Percentiles rank a stretch among this genome's conserved stretches.
These are phyloP conservation scores for Choristoneura fumiferana DNA, from an alignment of 1,140 invertebrate species.

Conservation along the genomic window DNA sequence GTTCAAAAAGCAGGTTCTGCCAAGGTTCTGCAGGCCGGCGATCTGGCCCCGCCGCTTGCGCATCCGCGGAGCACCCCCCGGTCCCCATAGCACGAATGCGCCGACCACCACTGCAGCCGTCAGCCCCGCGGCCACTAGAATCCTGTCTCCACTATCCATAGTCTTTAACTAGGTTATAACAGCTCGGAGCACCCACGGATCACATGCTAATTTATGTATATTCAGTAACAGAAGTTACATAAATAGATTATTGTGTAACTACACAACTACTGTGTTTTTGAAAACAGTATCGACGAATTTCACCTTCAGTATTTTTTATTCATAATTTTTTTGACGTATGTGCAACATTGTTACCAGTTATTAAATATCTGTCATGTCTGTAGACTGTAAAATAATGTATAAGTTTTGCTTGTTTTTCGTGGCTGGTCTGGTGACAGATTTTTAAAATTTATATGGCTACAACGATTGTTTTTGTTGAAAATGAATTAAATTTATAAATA, in stretches of 20 bases:
- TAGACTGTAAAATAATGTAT: no score
- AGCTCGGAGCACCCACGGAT: slow-evolving; percentile 13
- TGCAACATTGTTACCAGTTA: not conserved
- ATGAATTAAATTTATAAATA: no score
- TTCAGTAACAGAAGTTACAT: not conserved
- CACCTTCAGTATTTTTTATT: slow-evolving; percentile 13
- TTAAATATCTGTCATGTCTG: no score
- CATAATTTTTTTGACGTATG: slow-evolving; percentile 17
- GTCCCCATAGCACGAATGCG: slow-evolving; percentile 89
- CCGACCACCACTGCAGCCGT: slow-evolving; percentile 87
- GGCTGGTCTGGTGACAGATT: no score
- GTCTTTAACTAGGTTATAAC: slow-evolving; percentile 25
- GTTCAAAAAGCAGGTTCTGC: slow-evolving; percentile 93
- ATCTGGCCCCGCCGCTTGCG: slow-evolving; percentile 83
- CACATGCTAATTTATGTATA: slow-evolving; percentile 33
- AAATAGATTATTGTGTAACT: slow-evolving; percentile 5
- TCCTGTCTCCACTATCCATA: slow-evolving; percentile 83
- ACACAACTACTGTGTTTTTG: not conserved
- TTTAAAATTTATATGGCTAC: no score
- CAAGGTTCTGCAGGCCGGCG: slow-evolving; percentile 90
- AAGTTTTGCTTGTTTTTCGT: no score
- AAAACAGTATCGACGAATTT: slow-evolving; percentile 6
- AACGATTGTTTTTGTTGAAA: no score
- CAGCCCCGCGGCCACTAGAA: slow-evolving; percentile 85
- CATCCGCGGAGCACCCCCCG: slow-evolving; percentile 78